Evolutionary conservation across 2,113 vertebrate genomes (phyloP).

Genomic region (Bos indicus): DNA sequence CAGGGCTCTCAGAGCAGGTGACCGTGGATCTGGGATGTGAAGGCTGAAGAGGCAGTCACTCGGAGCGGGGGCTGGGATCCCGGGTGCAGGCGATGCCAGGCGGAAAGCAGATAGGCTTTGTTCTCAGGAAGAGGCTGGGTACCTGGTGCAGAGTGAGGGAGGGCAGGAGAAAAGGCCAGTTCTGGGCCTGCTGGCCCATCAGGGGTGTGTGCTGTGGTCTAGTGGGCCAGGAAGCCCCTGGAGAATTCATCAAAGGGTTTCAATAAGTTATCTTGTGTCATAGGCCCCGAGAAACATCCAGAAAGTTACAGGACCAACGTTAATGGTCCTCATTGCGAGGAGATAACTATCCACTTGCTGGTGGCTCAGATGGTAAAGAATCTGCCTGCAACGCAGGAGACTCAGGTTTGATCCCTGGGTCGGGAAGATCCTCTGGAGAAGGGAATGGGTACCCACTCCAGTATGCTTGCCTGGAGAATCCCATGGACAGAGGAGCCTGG

Average conservation of each 20-base stretch:
- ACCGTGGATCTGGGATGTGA: neutral
- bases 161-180: neutral
- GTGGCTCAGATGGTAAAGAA: neutral
- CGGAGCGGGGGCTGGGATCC: accelerated
- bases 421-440: neutral
- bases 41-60: neutral
- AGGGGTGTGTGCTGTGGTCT: accelerated
- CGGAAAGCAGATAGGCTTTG: neutral
- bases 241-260: too few species aligned
- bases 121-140: neutral
- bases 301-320: neutral
- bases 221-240: neutral
- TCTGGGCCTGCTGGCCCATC: too few species aligned
- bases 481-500: neutral
- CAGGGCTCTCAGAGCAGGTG: neutral
- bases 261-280: neutral
- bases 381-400: neutral
- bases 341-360: neutral
- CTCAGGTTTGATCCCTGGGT: neutral
- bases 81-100: neutral
- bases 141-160: neutral
- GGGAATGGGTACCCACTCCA: neutral
- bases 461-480: neutral
- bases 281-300: neutral
- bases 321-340: accelerated